Conservation (phyloP, 2,888 invertebrate species). For the Dasypogon diadema region DNA sequence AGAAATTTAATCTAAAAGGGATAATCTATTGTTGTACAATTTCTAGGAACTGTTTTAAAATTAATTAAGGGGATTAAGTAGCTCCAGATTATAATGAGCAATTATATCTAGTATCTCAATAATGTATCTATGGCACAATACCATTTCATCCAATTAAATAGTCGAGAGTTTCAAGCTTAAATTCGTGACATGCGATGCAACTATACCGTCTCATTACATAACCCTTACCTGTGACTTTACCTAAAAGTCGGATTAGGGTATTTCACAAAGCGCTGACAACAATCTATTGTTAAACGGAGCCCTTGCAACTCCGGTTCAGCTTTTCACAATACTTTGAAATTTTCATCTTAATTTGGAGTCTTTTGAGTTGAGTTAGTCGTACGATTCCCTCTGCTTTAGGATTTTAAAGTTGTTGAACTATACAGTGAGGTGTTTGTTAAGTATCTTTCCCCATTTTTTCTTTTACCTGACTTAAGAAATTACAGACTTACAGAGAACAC, state of each 20-base stretch:
- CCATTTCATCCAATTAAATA: constrained; percentile 43
- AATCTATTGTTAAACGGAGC: constrained; percentile 24
- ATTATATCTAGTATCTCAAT: too few species aligned
- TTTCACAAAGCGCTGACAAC: constrained; percentile 23
- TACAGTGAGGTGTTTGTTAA: not conserved
- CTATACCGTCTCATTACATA: constrained; percentile 8
- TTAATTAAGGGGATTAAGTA: constrained; percentile 4
- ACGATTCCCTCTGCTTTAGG: not conserved
- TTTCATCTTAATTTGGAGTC: not conserved
- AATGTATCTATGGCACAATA: constrained; percentile 34
- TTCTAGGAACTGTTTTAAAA: constrained; percentile 14
- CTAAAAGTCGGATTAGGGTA: not conserved
- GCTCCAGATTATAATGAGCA: not conserved
- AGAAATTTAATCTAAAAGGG: not conserved
- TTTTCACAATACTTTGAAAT: not conserved
- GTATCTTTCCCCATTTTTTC: not conserved
- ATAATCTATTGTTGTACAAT: constrained; percentile 16
- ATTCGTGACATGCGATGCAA: not conserved
- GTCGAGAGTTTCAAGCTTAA: not conserved
- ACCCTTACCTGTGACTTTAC: not conserved
- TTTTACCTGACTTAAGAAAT: not conserved
- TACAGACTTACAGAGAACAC: not conserved
- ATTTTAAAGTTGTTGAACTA: not conserved
- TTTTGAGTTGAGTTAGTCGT: not conserved
- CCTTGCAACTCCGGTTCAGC: not conserved